phyloP scores from a whole-genome alignment of 2,797 vertebrate genomes.

The Pelochelys cantorii region DNA sequence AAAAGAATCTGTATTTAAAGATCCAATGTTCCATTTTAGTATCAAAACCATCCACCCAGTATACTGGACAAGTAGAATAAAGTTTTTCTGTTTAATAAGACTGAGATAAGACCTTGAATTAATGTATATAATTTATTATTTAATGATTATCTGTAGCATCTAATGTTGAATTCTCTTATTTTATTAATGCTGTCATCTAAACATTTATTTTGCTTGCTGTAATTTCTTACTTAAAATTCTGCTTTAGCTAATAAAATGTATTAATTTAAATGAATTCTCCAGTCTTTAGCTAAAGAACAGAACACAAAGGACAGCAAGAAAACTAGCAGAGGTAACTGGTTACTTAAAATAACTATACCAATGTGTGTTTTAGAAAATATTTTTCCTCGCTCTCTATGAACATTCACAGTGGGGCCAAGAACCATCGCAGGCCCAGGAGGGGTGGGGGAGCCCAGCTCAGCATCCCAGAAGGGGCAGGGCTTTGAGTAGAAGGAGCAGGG shows the following conservation, averaged over 20 bases:
- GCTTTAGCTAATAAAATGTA: conserved; percentile 2
- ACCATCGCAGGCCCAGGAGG: too few relatives aligned
- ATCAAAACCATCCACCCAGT: background rate
- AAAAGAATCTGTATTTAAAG: background rate
- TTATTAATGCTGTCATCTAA: conserved; percentile 5
- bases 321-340: background rate
- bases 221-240: conserved; percentile 22
- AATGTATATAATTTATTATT: background rate
- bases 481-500: too few relatives aligned
- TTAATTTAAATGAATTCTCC: background rate
- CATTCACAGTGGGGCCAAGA: background rate
- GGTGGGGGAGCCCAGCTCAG: too few relatives aligned
- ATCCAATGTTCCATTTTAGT: background rate
- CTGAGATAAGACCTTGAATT: background rate
- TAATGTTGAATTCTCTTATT: background rate
- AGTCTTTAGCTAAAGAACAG: background rate
- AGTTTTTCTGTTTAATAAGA: background rate
- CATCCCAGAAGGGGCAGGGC: too few relatives aligned
- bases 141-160: background rate
- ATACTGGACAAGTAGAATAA: background rate
- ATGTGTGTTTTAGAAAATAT: background rate
- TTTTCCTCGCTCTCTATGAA: conserved; percentile 18
- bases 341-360: background rate
- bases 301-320: background rate
- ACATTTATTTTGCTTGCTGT: conserved; percentile 3